phyloP scores from a whole-genome alignment of 2,797 vertebrate genomes.

The Dryobates pubescens region DNA sequence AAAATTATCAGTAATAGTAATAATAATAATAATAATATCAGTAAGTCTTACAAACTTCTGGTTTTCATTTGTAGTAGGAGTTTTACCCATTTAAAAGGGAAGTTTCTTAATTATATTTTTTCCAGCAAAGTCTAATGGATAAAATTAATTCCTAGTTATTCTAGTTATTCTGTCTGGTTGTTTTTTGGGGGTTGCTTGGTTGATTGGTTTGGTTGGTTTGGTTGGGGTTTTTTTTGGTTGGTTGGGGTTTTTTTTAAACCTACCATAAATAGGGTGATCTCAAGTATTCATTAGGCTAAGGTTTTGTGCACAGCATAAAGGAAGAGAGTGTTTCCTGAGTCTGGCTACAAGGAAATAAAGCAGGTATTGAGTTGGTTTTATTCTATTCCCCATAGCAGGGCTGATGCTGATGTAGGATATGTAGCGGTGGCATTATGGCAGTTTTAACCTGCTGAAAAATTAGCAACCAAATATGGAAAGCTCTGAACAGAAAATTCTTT shows the following conservation, averaged over 20 bases:
- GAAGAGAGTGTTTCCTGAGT: neutral
- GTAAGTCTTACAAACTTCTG: neutral
- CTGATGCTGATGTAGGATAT: neutral
- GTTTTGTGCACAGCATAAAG: neutral
- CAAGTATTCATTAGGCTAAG: neutral
- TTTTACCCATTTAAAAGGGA: neutral
- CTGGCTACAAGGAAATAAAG: constrained; percentile 23
- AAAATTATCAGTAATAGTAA: neutral
- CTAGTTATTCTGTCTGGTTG: neutral
- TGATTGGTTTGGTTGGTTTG: no score
- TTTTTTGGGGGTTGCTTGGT: neutral
- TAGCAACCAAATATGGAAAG: neutral
- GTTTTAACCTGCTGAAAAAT: constrained; percentile 6
- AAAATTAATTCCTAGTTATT: neutral
- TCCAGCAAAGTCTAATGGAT: neutral
- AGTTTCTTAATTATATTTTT: neutral
- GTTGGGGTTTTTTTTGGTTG: no score
- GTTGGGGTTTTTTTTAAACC: neutral
- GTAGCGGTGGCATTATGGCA: neutral
- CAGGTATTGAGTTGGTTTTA: neutral
- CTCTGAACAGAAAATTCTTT: neutral
- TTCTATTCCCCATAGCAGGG: neutral
- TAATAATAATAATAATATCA: neutral
- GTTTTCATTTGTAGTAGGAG: neutral
- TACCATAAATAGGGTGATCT: neutral